These are phyloP conservation scores for Chalcis sispes DNA, from an alignment of 2,888 invertebrate species.

Conservation along the genomic window DNA sequence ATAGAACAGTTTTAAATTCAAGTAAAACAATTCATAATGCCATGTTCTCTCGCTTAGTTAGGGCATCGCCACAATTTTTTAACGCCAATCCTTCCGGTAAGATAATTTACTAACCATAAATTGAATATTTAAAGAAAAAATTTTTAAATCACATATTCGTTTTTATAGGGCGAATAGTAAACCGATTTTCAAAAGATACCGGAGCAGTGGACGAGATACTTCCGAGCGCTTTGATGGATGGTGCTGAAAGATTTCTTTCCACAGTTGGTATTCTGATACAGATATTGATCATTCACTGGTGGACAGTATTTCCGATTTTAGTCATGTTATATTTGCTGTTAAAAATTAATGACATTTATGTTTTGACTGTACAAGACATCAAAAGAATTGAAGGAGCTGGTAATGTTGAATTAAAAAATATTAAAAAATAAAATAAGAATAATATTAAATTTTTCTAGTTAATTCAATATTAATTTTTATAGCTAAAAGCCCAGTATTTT, in stretches of 20 bases:
- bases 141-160: background rate
- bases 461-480: slow-evolving; percentile 10
- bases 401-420: slow-evolving; percentile 61
- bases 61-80: slow-evolving; percentile 89
- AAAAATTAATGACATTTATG: slow-evolving; percentile 81
- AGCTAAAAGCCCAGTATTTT: slow-evolving; percentile 90
- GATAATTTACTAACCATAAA: background rate
- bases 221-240: slow-evolving; percentile 81
- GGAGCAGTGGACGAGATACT: slow-evolving; percentile 86
- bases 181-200: slow-evolving; percentile 91
- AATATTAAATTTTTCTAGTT: background rate
- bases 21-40: slow-evolving; percentile 84
- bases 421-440: slow-evolving; percentile 77
- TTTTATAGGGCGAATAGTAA: slow-evolving; percentile 84
- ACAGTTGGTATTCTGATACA: slow-evolving; percentile 84
- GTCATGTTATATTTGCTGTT: slow-evolving; percentile 82
- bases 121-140: background rate
- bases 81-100: slow-evolving; percentile 74
- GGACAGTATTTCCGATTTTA: slow-evolving; percentile 81
- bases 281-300: slow-evolving; percentile 84
- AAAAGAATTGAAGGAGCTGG: slow-evolving; percentile 81
- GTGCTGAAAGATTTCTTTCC: slow-evolving; percentile 82
- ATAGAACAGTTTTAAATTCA: slow-evolving; percentile 83
- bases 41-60: slow-evolving; percentile 86
- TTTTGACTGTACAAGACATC: slow-evolving; percentile 84